Evolutionary conservation across 2,888 invertebrate species (phyloP).

Genomic region (Xiphydria camelus): DNA sequence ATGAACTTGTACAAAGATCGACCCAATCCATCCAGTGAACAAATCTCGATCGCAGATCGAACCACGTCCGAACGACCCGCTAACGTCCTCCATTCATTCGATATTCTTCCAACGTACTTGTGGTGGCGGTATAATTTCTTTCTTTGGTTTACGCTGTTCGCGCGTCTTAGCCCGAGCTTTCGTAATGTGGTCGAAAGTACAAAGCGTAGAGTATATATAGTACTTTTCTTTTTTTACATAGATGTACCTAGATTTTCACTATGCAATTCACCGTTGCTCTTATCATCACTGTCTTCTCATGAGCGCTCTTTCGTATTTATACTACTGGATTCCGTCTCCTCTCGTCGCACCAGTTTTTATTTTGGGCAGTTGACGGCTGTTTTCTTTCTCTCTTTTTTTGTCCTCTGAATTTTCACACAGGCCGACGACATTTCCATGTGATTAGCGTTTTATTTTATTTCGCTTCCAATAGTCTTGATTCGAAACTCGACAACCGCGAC

Average conservation of each 20-base stretch:
- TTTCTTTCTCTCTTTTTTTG: too few species aligned
- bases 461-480: neutral
- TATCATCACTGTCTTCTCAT: neutral
- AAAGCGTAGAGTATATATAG: slow-evolving; percentile 25
- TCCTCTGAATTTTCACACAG: too few species aligned
- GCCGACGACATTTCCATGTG: too few species aligned
- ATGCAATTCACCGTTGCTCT: neutral
- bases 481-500: too few species aligned
- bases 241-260: slow-evolving; percentile 34
- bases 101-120: slow-evolving; percentile 21
- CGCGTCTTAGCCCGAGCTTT: slow-evolving; percentile 30
- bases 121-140: slow-evolving; percentile 39
- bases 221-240: slow-evolving; percentile 22
- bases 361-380: too few species aligned
- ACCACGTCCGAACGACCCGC: slow-evolving; percentile 1
- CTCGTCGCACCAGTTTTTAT: too few species aligned
- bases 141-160: slow-evolving; percentile 6
- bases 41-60: slow-evolving; percentile 5
- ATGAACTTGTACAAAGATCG: slow-evolving; percentile 8
- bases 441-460: neutral
- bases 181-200: slow-evolving; percentile 27
- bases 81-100: slow-evolving; percentile 25
- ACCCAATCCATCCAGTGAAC: slow-evolving; percentile 15
- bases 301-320: too few species aligned
- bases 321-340: too few species aligned